Conservation (phyloP, 2,888 invertebrate species). For the Ferrisia virgata region DNA sequence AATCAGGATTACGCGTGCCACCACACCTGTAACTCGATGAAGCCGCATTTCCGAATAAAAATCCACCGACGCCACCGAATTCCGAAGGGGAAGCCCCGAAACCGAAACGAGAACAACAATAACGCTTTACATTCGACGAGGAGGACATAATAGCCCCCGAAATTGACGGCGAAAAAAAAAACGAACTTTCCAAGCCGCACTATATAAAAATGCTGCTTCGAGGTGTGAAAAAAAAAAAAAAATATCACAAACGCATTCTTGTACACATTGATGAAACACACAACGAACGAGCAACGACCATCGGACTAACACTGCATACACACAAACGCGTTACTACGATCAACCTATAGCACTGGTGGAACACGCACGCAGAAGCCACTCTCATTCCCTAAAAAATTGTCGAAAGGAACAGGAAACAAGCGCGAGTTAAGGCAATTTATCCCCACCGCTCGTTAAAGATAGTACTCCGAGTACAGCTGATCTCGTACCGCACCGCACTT, state of each 20-base stretch:
- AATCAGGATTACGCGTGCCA: slow-evolving; percentile 59
- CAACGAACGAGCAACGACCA: neutral
- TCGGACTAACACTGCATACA: slow-evolving; percentile 21
- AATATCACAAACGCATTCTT: slow-evolving; percentile 13
- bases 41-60: slow-evolving; percentile 40
- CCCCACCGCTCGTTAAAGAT: slow-evolving; percentile 41
- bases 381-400: slow-evolving; percentile 39
- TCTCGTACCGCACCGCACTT: slow-evolving; percentile 48
- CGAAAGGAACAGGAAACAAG: slow-evolving; percentile 42
- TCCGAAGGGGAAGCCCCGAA: slow-evolving; percentile 46
- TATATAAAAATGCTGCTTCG: neutral
- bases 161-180: slow-evolving; percentile 19
- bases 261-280: neutral
- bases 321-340: neutral
- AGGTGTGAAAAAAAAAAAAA: no score
- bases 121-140: slow-evolving; percentile 56
- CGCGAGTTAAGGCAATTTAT: slow-evolving; percentile 45
- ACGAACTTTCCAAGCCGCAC: neutral
- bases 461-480: slow-evolving; percentile 43
- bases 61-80: slow-evolving; percentile 46
- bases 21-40: slow-evolving; percentile 51
- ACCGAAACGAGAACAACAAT: slow-evolving; percentile 56
- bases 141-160: slow-evolving; percentile 49
- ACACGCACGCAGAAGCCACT: slow-evolving; percentile 40
- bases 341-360: slow-evolving; percentile 2